Evolutionary conservation across 2,888 invertebrate species (phyloP).

Genomic region (Sthenelais limicola): DNA sequence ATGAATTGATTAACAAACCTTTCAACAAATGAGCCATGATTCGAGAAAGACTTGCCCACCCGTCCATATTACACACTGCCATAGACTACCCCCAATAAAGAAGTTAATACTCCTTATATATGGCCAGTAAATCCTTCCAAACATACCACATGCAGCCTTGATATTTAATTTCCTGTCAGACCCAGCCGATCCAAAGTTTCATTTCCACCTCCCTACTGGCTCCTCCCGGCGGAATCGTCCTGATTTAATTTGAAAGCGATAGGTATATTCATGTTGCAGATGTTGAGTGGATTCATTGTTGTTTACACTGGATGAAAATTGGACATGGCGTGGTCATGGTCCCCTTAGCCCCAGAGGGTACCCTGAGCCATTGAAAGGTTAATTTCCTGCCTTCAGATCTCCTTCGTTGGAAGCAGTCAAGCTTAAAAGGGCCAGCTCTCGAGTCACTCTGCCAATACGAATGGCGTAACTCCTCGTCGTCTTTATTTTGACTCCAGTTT

Average conservation of each 20-base stretch:
- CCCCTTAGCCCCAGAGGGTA: neutral
- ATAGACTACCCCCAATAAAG: too few relatives aligned
- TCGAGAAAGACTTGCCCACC: too few relatives aligned
- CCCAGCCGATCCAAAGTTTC: slow-evolving; percentile 5
- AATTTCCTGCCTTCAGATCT: slow-evolving; percentile 22
- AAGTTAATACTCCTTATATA: too few relatives aligned
- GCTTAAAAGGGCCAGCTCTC: neutral
- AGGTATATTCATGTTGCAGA: neutral
- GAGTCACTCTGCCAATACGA: slow-evolving; percentile 3
- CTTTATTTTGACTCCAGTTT: neutral
- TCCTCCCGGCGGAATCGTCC: neutral
- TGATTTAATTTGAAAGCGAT: slow-evolving; percentile 6
- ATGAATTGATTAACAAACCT: too few relatives aligned
- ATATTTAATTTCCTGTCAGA: too few relatives aligned
- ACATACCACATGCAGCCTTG: too few relatives aligned
- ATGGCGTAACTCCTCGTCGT: neutral
- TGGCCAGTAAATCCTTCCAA: too few relatives aligned
- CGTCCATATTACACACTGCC: too few relatives aligned
- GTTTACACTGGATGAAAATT: neutral
- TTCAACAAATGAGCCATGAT: too few relatives aligned
- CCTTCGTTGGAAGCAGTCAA: neutral
- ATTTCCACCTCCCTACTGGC: neutral
- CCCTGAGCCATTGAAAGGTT: slow-evolving; percentile 5
- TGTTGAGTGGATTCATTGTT: slow-evolving; percentile 6
- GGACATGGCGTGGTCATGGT: neutral